These are phyloP conservation scores for Lottia gigantea DNA, from an alignment of 2,888 invertebrate species.

Conservation along the genomic window DNA sequence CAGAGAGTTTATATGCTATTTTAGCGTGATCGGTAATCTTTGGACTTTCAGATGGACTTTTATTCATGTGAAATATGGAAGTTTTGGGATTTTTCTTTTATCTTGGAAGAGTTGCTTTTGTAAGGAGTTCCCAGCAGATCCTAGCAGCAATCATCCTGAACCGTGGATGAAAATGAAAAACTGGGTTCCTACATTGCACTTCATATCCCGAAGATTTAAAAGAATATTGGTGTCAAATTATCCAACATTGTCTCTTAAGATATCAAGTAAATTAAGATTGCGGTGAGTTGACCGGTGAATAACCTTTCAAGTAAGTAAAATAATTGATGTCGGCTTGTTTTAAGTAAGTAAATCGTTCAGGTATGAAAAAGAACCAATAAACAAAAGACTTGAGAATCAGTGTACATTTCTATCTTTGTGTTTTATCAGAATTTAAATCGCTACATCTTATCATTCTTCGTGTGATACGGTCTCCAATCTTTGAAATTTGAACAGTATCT, in stretches of 20 bases:
- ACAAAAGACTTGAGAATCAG: background rate
- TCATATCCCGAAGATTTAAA: background rate
- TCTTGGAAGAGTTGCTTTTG: too few species aligned
- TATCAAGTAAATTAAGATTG: background rate
- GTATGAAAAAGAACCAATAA: conserved; percentile 7
- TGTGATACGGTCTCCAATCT: background rate
- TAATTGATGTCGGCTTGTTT: conserved; percentile 2
- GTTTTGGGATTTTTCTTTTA: too few species aligned
- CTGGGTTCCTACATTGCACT: too few species aligned
- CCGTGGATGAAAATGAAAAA: too few species aligned
- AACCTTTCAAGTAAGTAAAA: conserved; percentile 2
- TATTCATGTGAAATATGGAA: too few species aligned
- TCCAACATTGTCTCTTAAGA: background rate
- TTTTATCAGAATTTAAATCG: conserved; percentile 1
- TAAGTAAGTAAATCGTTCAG: conserved; percentile 7
- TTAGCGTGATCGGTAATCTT: too few species aligned
- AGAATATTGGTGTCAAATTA: background rate
- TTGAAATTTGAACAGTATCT: background rate
- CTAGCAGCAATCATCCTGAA: too few species aligned
- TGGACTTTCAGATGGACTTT: too few species aligned
- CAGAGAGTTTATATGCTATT: too few species aligned
- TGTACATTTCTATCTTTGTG: background rate
- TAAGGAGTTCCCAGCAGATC: too few species aligned
- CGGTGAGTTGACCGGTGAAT: background rate
- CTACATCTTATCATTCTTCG: background rate